Evolutionary conservation across 2,113 vertebrate species (phyloP), one percentile per base, ranked within the genome.

Genomic region (Dipodomys merriami): DNA sequence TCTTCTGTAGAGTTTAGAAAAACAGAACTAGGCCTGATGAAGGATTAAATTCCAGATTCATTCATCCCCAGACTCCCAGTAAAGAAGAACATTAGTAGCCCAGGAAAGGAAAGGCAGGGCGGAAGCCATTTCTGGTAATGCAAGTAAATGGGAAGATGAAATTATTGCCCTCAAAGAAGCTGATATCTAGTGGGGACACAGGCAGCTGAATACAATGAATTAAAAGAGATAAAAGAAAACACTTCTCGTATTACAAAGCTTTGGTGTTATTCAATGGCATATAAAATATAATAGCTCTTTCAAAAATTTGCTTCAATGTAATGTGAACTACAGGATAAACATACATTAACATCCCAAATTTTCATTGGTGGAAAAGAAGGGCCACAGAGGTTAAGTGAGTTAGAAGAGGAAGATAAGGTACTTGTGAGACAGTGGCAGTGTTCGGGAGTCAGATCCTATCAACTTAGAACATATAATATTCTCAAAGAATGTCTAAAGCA

Each of bases 381-480:
- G 33, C 91, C 69, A 89, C 44, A 62, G 74, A 83, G 81, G 35
- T 49, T 74, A 83, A 91, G 81, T 12, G 62, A 62, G n/a, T 46
- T 13, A 2, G 20, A 27, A 33, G 22, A 5, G 57, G 35, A 7
- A 8, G 44, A 67, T 35, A 92, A 62, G 20, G 22, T 29, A 33
- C 57, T 35, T 33, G 79, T 12, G 19, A 83, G 76, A 44, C 44
- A 33, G 13, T 0, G 6, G 83, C 57, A 33, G 11, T 0, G 0
- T 1, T 25, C 22, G 78, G 6, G 18, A 44, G 39, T 44, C 57
- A 86, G 44, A 87, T 2, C 33, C 7, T 30, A n/a, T 20, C n/a
- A 7, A 49, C 27, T 69, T 23, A 89, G 35, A 71, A 44, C 49
- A 49, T 8, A 23, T 13, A 23, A 5, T 0, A 22, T 76, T 39